A percentile compares a stretch with the other conserved stretches of the same genome.
phyloP scores from a whole-genome alignment of 2,113 vertebrate genomes.

The Zosterops pallidus region DNA sequence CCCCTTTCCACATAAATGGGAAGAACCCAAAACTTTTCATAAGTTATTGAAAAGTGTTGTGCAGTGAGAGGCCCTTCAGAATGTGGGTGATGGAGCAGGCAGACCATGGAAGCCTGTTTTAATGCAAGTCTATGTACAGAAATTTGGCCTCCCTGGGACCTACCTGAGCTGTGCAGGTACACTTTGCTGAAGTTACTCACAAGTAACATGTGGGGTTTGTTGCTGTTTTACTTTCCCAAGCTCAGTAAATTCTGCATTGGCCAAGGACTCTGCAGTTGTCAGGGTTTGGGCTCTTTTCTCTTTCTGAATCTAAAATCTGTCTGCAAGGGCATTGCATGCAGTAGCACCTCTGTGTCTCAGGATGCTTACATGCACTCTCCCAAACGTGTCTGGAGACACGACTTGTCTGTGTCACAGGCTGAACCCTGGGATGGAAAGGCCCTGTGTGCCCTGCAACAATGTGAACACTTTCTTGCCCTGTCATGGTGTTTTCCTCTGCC shows the following conservation, averaged over 20 bases:
- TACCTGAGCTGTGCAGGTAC: background rate
- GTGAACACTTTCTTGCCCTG: background rate
- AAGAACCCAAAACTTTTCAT: background rate
- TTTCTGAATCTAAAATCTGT: background rate
- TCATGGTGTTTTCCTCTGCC: background rate
- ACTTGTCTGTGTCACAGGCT: background rate
- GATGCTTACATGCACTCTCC: background rate
- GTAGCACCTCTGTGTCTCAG: background rate
- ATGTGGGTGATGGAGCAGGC: background rate
- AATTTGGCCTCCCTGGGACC: background rate
- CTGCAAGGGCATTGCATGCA: background rate
- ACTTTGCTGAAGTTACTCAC: background rate
- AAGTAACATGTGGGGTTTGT: rapidly evolving
- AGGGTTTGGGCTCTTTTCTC: background rate
- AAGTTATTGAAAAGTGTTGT: background rate
- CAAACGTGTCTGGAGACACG: rapidly evolving
- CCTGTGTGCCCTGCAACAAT: rapidly evolving
- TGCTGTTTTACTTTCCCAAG: background rate
- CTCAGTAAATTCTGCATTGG: background rate
- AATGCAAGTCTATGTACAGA: background rate
- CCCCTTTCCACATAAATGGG: background rate
- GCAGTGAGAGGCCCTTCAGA: background rate
- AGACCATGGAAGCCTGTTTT: background rate
- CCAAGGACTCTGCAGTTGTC: background rate
- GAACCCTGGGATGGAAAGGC: background rate